phyloP scores from a whole-genome alignment of 2,113 vertebrate species.

The Erinaceus europaeus region DNA sequence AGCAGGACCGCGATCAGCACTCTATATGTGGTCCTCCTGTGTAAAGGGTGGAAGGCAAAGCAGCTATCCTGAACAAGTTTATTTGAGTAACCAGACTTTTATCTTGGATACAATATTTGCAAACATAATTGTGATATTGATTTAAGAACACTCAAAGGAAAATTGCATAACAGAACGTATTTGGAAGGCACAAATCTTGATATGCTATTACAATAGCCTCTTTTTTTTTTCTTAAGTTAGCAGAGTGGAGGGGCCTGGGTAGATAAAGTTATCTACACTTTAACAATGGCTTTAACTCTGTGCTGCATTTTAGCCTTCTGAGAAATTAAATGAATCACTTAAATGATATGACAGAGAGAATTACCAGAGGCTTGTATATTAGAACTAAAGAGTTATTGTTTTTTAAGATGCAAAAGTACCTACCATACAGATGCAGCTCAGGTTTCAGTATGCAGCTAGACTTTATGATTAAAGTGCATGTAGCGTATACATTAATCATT shows the following conservation, averaged over 20 bases:
- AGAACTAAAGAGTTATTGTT: constrained; percentile 42
- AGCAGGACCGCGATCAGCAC: background rate
- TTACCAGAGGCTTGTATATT: constrained; percentile 36
- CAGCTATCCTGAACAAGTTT: background rate
- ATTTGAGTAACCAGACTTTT: background rate
- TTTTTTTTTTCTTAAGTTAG: constrained; percentile 17
- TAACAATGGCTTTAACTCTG: constrained; percentile 48
- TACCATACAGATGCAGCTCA: constrained; percentile 2
- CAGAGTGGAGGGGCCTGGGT: background rate
- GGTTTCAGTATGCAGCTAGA: constrained; percentile 50
- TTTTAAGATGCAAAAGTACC: constrained; percentile 38
- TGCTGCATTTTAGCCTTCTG: background rate
- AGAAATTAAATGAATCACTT: constrained; percentile 48
- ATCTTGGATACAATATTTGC: background rate
- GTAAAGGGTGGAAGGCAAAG: background rate
- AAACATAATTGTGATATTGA: constrained; percentile 51
- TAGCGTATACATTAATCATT: constrained; percentile 51
- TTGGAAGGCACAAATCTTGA: constrained; percentile 42
- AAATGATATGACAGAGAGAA: constrained; percentile 51
- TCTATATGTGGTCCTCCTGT: background rate
- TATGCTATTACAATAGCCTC: constrained; percentile 44
- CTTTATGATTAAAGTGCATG: constrained; percentile 57
- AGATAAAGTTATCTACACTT: constrained; percentile 61
- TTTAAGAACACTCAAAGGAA: constrained; percentile 51
- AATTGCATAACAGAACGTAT: constrained; percentile 19